Percentiles rank a stretch among this genome's conserved stretches.
These are phyloP conservation scores for Carposina sasakii DNA, from an alignment of 1,140 invertebrate species.

Conservation along the genomic window DNA sequence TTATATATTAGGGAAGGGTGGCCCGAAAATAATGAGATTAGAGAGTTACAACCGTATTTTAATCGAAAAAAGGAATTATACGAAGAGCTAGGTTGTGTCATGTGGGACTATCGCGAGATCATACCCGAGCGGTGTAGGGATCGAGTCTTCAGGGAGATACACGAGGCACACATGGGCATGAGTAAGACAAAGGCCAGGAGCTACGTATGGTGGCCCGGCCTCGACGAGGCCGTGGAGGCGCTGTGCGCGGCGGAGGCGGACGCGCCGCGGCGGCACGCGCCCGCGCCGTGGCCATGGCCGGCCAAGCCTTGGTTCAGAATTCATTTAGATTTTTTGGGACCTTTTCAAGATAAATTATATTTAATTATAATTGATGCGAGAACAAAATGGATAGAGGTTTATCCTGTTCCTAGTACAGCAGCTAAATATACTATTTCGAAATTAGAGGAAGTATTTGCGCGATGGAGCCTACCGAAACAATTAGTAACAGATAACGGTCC, in stretches of 20 bases:
- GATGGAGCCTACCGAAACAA: background rate
- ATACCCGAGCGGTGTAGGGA: background rate
- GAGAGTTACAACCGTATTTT: slow-evolving; percentile 15
- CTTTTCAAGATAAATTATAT: background rate
- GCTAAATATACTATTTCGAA: background rate
- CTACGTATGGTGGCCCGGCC: slow-evolving; percentile 1
- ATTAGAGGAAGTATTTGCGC: background rate
- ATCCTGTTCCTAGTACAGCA: background rate
- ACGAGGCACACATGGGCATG: slow-evolving; percentile 2
- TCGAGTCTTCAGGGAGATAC: no score
- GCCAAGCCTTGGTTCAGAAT: slow-evolving; percentile 28
- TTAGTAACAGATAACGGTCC: slow-evolving; percentile 2
- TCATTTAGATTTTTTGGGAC: slow-evolving; percentile 1
- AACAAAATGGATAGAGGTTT: slow-evolving; percentile 1
- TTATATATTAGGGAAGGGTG: background rate
- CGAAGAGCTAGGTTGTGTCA: slow-evolving; percentile 25
- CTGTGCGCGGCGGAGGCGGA: background rate
- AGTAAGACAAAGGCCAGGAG: background rate
- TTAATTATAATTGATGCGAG: background rate
- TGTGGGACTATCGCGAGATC: slow-evolving; percentile 26
- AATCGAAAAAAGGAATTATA: slow-evolving; percentile 20
- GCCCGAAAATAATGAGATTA: background rate
- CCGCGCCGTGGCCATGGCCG: slow-evolving; percentile 19
- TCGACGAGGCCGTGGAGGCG: slow-evolving; percentile 4
- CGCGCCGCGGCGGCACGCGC: slow-evolving; percentile 26